Base-by-base conservation (phyloP, 2,797 vertebrate species). In the Dipus sagitta region DNA sequence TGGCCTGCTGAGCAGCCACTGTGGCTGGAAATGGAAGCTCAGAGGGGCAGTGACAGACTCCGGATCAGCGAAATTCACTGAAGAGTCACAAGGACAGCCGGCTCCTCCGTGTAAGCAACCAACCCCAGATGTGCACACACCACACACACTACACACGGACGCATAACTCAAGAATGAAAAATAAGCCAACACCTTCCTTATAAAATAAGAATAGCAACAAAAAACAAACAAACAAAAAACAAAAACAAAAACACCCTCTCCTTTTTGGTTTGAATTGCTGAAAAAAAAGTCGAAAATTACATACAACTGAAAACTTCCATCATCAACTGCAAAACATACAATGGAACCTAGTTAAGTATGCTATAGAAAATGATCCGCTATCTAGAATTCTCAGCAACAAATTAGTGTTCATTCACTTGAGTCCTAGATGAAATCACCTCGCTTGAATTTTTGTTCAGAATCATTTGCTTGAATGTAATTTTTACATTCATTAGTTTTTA, bases 281-380 rank as follows among this genome's bases (percentile, higher is more conserved):
- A 84, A 68, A 91, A 58, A 70, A 34, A 58, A 86, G n/a, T n/a
- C n/a, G n/a, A n/a, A 94, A 94, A 47, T 10, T 10, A 14, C 17
- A 71, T 13, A 32, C 5, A 71, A 83, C 11, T n/a, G 15, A 54
- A 82, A 62, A 64, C 71, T 67, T n/a, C 65, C 34, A 58, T 4
- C 15, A 23, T 11, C 42, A 85, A n/a, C 30, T 32, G 1, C 34
- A 89, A 71, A 32, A 76, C 8, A 84, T 11, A 60, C 0, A 94
- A 58, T 58, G 74, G 42, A 91, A 52, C 3, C 64, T 78, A 71
- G 67, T 77, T 84, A 86, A 84, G 38, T 54, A 28, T 65, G 52
- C 38, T n/a, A 67, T 1, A 80, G 65, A 68, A 88, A 85, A 77
- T 85, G 18, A 47, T 17, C 38, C 1, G 20, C 7, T 14, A 12